phyloP scores from a whole-genome alignment of 2,888 invertebrate species.

The Drosophila fulvimacula region DNA sequence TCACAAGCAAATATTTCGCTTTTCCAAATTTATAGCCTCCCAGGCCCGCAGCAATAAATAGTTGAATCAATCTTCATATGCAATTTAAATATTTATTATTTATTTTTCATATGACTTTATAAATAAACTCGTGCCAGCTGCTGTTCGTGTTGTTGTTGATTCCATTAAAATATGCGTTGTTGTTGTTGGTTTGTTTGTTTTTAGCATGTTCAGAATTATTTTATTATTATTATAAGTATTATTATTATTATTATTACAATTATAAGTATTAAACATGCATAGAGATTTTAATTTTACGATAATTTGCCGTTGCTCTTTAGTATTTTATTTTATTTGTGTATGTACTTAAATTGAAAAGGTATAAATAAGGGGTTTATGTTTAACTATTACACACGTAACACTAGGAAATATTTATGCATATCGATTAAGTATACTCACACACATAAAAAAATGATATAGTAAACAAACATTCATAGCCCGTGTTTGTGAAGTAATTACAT shows the following conservation, averaged over 20 bases:
- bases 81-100: slow-evolving; percentile 58
- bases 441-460: slow-evolving; percentile 23
- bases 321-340: slow-evolving; percentile 25
- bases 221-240: slow-evolving; percentile 32
- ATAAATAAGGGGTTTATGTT: slow-evolving; percentile 58
- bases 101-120: slow-evolving; percentile 40
- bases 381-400: slow-evolving; percentile 56
- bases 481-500: slow-evolving; percentile 46
- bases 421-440: slow-evolving; percentile 24
- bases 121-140: slow-evolving; percentile 59
- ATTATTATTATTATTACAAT: slow-evolving; percentile 67
- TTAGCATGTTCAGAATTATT: slow-evolving; percentile 29
- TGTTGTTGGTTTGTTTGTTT: slow-evolving; percentile 20
- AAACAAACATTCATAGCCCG: slow-evolving; percentile 38
- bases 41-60: slow-evolving; percentile 3
- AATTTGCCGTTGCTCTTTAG: slow-evolving; percentile 49
- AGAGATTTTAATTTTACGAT: slow-evolving; percentile 61
- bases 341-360: slow-evolving; percentile 59
- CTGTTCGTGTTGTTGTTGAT: slow-evolving; percentile 32
- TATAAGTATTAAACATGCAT: slow-evolving; percentile 76
- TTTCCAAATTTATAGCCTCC: neutral
- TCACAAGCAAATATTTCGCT: neutral
- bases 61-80: slow-evolving; percentile 37
- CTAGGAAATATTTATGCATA: slow-evolving; percentile 41
- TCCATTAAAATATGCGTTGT: slow-evolving; percentile 40